Evolutionary conservation across 2,888 invertebrate species (phyloP).

Genomic region (Tyria jacobaeae): DNA sequence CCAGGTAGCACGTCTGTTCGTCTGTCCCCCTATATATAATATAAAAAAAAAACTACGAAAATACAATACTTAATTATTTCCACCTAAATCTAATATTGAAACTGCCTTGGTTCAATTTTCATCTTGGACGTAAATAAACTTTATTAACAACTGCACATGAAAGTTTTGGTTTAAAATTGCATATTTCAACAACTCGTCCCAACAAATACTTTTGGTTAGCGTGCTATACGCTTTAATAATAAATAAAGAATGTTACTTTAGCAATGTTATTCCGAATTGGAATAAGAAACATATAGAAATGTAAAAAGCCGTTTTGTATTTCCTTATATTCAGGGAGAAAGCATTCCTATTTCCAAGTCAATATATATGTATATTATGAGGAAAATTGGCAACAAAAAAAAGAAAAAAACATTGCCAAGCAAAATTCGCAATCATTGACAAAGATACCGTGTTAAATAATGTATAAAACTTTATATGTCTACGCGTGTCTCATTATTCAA

Average conservation of each 20-base stretch:
- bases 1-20: no score
- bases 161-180: not conserved
- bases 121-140: not conserved
- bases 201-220: not conserved
- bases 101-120: not conserved
- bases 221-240: not conserved
- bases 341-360: constrained; percentile 15
- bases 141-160: not conserved
- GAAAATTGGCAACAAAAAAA: constrained; percentile 11
- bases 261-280: constrained; percentile 3
- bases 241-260: not conserved
- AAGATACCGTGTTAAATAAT: constrained; percentile 4
- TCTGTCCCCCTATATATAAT: no score
- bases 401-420: no score
- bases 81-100: not conserved
- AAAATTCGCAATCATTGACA: constrained; percentile 7
- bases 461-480: not conserved
- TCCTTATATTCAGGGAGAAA: constrained; percentile 7
- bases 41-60: no score
- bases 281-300: constrained; percentile 12
- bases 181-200: not conserved
- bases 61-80: not conserved
- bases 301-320: constrained; percentile 11
- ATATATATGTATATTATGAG: constrained; percentile 7
- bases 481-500: not conserved